These are phyloP conservation scores for Mallotus villosus DNA, from an alignment of 2,797 vertebrate genomes.

Conservation along the genomic window DNA sequence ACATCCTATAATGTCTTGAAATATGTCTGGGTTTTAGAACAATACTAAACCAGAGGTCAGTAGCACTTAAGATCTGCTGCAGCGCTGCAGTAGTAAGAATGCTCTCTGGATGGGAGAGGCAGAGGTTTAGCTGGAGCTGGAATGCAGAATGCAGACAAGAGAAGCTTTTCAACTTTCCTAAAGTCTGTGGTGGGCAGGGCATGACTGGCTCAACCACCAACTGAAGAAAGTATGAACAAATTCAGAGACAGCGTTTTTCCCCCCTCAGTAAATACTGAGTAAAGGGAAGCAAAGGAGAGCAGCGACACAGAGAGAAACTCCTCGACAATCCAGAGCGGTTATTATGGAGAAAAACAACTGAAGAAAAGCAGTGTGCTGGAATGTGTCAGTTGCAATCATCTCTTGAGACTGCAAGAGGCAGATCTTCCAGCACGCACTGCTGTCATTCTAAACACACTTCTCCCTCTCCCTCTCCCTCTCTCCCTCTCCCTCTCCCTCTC, in stretches of 20 bases:
- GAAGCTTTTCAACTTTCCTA: slow-evolving; percentile 49
- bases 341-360: slow-evolving; percentile 9
- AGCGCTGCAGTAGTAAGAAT: slow-evolving; percentile 31
- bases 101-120: slow-evolving; percentile 44
- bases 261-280: slow-evolving; percentile 47
- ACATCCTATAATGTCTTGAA: not conserved
- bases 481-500: not conserved
- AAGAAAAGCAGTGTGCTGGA: slow-evolving; percentile 42
- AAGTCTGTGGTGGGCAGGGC: slow-evolving; percentile 49
- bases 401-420: slow-evolving; percentile 40
- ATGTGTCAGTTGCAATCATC: slow-evolving; percentile 40
- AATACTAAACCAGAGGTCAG: not conserved
- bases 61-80: not conserved
- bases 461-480: no score
- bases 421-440: slow-evolving; percentile 38
- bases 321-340: slow-evolving; percentile 33
- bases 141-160: slow-evolving; percentile 52
- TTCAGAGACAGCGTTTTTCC: slow-evolving; percentile 43
- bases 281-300: slow-evolving; percentile 27
- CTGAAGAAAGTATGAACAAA: slow-evolving; percentile 62
- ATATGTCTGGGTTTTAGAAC: slow-evolving; percentile 63
- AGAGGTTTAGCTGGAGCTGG: slow-evolving; percentile 46
- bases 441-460: slow-evolving; percentile 18
- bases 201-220: slow-evolving; percentile 51
- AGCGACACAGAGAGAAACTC: slow-evolving; percentile 32